These are phyloP conservation scores for Aphaenogaster floridana DNA, from an alignment of 1,140 invertebrate genomes.

Conservation along the genomic window DNA sequence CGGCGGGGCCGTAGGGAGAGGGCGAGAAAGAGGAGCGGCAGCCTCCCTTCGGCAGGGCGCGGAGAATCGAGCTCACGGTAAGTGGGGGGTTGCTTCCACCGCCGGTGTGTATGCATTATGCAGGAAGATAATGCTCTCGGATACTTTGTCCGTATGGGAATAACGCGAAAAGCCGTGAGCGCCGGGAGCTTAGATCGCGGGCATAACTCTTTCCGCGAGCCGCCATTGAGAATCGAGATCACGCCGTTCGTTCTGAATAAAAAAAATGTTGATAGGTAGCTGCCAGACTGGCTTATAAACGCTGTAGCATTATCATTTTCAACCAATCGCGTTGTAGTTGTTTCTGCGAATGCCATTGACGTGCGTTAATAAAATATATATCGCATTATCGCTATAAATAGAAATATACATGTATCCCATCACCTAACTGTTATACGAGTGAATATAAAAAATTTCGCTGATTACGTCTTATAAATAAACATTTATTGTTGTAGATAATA, in stretches of 20 bases:
- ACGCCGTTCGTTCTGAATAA: slow-evolving; percentile 32
- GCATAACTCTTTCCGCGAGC: slow-evolving; percentile 69
- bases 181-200: slow-evolving; percentile 63
- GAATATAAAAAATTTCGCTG: neutral
- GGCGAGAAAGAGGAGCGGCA: slow-evolving; percentile 44
- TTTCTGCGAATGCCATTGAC: neutral
- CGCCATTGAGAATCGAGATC: slow-evolving; percentile 65
- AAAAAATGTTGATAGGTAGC: slow-evolving; percentile 34
- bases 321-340: neutral
- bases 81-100: slow-evolving; percentile 73
- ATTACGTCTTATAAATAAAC: neutral
- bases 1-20: slow-evolving; percentile 26
- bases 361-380: neutral
- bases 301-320: neutral
- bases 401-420: neutral
- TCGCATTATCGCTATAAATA: neutral
- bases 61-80: slow-evolving; percentile 71
- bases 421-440: neutral
- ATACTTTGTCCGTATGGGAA: slow-evolving; percentile 87
- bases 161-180: slow-evolving; percentile 84
- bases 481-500: neutral
- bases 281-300: neutral
- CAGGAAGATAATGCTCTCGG: slow-evolving; percentile 87
- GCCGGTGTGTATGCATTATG: slow-evolving; percentile 86
- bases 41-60: slow-evolving; percentile 44